Conservation (phyloP, 1,140 invertebrate genomes). For the Drosophila albomicans region DNA sequence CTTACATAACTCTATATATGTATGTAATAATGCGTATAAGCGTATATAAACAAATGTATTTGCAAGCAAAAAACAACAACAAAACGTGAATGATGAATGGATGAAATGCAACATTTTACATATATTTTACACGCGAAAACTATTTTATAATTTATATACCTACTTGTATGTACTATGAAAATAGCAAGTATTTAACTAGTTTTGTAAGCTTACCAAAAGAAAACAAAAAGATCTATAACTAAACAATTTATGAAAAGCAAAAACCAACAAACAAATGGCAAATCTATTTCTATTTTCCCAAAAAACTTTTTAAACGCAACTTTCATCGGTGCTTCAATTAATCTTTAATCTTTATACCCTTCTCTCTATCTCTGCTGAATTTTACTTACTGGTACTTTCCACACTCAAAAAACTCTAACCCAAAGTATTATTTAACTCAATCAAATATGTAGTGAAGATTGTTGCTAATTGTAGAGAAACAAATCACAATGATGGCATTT, state of each 20-base stretch:
- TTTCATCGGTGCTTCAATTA: conserved; percentile 70
- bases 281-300: conserved; percentile 65
- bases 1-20: conserved; percentile 63
- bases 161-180: conserved; percentile 79
- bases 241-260: conserved; percentile 35
- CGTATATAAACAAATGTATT: conserved; percentile 58
- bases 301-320: conserved; percentile 46
- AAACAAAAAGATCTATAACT: conserved; percentile 26
- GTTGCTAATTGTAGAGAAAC: conserved; percentile 51
- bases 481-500: conserved; percentile 81
- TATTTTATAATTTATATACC: conserved; percentile 84
- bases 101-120: conserved; percentile 65
- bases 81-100: conserved; percentile 23
- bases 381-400: conserved; percentile 63
- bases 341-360: conserved; percentile 43
- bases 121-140: conserved; percentile 80
- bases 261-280: conserved; percentile 48
- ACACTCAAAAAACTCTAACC: conserved; percentile 36
- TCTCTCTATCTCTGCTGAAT: conserved; percentile 66
- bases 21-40: conserved; percentile 65
- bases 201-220: conserved; percentile 73
- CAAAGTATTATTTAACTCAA: conserved; percentile 79
- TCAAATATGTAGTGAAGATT: conserved; percentile 49
- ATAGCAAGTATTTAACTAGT: conserved; percentile 83
- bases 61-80: not conserved